Conservation (phyloP, 2,888 invertebrate genomes). For the Homarus gammarus region DNA sequence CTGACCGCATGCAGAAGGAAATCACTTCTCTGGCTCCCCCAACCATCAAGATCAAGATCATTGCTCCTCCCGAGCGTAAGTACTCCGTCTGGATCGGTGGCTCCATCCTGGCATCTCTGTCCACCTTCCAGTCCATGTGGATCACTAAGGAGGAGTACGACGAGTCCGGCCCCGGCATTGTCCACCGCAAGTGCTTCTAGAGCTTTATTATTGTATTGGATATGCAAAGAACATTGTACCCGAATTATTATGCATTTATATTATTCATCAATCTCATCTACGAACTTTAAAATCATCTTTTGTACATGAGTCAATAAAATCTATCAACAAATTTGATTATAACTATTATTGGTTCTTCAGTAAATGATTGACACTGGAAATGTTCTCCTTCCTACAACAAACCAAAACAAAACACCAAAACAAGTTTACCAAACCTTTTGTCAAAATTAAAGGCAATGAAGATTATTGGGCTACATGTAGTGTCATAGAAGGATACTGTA, state of each 20-base stretch:
- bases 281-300: conserved; percentile 23
- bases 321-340: neutral
- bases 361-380: no score
- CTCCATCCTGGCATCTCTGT: conserved; percentile 92
- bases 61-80: conserved; percentile 90
- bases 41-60: conserved; percentile 96
- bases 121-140: conserved; percentile 96
- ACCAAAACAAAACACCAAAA: no score
- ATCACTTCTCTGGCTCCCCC: conserved; percentile 93
- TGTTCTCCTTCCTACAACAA: no score
- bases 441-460: no score
- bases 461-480: no score
- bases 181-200: conserved; percentile 82
- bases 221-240: neutral
- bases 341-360: no score
- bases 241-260: neutral
- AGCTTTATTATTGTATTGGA: neutral
- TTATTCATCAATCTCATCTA: conserved; percentile 11
- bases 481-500: no score
- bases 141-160: conserved; percentile 94
- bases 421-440: no score
- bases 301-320: conserved; percentile 23
- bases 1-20: conserved; percentile 89
- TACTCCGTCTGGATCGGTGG: conserved; percentile 96
- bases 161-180: conserved; percentile 86